Evolutionary conservation across 2,113 vertebrate species (phyloP), one percentile per base, ranked within the genome.

Genomic region (Alligator sinensis): DNA sequence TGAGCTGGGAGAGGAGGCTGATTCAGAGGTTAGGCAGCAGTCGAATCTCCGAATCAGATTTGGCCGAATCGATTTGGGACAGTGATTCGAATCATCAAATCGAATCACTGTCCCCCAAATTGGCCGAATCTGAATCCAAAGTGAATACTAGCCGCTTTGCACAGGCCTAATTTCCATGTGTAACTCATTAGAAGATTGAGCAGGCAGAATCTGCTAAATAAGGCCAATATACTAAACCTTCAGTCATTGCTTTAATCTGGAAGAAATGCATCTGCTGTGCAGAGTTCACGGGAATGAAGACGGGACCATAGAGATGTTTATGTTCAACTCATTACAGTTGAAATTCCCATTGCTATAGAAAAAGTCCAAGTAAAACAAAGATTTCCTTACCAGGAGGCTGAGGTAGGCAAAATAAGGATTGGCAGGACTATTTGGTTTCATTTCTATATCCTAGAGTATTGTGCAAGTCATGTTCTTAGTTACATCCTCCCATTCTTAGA

Each of bases 321-420:
- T 91, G 92, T 95, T 96, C 92, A 96, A 97, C 86, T 95, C 75
- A 90, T 79, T 91, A 82, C 82, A 78, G 89, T 90, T 96, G 94
- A 96, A 97, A 94, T 84, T 95, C 94, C 96, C 96, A 84, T 62
- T 89, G 82, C 92, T 96, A 17, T 89, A 91, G 96, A 93, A 94
- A 95, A 97, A 94, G 87, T 90, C 76, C n/a, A 95, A 95, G 80
- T 82, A 85, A 95, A 96, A 80, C 38, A 91, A 47, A 77, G 58
- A 84, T 95, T 94, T 95, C 77, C 90, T 93, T 96, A 75, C 87
- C 96, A 95, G 90, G 92, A 95, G 94, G 70, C 76, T 84, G 28
- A 86, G 89, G 96, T 80, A 93, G 91, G 92, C 96, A 96, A 96
- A 97, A 97, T 93, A 87, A 96, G 88, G 90, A 97, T 97, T 97